Conservation (phyloP, 1,140 invertebrate species). For the Orchesella cincta region DNA sequence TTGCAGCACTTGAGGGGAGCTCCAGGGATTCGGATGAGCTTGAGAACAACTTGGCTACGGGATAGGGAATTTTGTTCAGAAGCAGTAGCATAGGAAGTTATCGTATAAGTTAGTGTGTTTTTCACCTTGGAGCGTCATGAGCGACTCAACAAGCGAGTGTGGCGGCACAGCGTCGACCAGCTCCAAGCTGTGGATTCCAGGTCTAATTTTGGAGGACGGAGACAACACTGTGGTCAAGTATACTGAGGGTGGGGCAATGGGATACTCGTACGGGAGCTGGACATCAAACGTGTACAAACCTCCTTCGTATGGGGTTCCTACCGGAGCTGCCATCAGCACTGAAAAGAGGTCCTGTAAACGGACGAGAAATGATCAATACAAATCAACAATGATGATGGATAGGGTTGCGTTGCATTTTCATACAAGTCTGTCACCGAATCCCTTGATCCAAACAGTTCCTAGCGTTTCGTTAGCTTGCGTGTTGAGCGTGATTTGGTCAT, state of each 20-base stretch:
- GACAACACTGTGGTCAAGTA: slow-evolving; percentile 5
- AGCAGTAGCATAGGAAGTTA: no score
- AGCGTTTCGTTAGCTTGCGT: not conserved
- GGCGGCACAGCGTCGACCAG: not conserved
- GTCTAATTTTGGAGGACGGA: not conserved
- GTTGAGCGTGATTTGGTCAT: not conserved
- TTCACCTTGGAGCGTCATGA: slow-evolving; percentile 9
- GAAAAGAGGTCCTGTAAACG: slow-evolving; percentile 34
- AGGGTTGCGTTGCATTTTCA: no score
- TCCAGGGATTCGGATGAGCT: not conserved
- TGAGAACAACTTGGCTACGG: not conserved
- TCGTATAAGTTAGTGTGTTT: no score
- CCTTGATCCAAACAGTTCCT: slow-evolving; percentile 29
- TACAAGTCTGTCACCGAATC: slow-evolving; percentile 14
- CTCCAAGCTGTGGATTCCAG: slow-evolving; percentile 25
- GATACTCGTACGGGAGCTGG: slow-evolving; percentile 12
- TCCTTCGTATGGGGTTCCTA: slow-evolving; percentile 32
- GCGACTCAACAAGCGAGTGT: slow-evolving; percentile 9
- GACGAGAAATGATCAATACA: no score
- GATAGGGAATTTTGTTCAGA: no score
- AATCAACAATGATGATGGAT: not conserved
- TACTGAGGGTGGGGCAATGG: slow-evolving; percentile 2
- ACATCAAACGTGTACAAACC: slow-evolving; percentile 29
- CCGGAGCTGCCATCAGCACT: slow-evolving; percentile 9
- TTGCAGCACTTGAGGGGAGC: not conserved